A percentile compares a stretch with the other conserved stretches of the same genome.
These are phyloP conservation scores for Hartigia nigra DNA, from an alignment of 2,888 invertebrate genomes.

Conservation along the genomic window DNA sequence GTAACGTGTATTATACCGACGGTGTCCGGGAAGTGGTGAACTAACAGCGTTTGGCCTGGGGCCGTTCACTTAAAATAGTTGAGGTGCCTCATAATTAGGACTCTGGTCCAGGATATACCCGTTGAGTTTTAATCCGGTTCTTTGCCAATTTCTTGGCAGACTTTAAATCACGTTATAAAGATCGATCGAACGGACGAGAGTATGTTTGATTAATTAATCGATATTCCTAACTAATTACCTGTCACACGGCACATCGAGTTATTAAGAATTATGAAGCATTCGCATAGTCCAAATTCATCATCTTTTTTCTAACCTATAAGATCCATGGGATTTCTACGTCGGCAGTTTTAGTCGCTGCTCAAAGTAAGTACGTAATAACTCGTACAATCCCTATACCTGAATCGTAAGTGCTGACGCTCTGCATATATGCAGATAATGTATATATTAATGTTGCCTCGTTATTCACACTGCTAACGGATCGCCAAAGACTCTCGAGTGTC, in stretches of 20 bases:
- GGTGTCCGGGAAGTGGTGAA: constrained; percentile 22
- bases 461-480: background rate
- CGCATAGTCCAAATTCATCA: background rate
- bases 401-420: background rate
- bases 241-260: background rate
- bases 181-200: background rate
- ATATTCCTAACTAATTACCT: background rate
- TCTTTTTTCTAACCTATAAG: background rate
- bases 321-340: background rate
- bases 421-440: background rate
- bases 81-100: constrained; percentile 20
- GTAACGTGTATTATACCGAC: background rate
- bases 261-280: background rate
- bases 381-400: background rate
- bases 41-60: constrained; percentile 19
- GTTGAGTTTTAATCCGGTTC: background rate
- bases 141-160: background rate
- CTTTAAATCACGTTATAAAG: background rate
- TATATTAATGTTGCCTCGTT: background rate
- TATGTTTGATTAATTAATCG: background rate
- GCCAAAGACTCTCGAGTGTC: background rate
- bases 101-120: background rate
- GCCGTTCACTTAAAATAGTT: constrained; percentile 14
- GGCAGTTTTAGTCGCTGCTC: background rate
- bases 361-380: background rate